These are phyloP conservation scores for Hydrolagus colliei DNA, from an alignment of 2,797 vertebrate genomes.

Conservation along the genomic window DNA sequence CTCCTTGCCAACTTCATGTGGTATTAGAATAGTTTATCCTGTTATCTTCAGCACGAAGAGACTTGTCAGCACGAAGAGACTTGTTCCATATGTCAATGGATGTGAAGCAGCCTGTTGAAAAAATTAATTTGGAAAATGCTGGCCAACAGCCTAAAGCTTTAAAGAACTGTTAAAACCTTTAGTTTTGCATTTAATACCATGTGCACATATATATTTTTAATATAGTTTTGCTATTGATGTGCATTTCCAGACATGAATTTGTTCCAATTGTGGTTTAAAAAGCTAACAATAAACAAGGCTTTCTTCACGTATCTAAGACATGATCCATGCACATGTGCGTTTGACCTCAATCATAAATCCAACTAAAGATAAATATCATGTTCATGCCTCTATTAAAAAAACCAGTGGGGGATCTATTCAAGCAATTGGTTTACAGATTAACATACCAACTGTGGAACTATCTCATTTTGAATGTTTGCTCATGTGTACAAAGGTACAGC, in stretches of 20 bases:
- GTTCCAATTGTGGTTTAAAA: conserved; percentile 7
- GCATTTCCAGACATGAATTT: neutral
- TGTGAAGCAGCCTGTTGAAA: conserved; percentile 21
- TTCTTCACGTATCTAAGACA: neutral
- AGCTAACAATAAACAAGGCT: neutral
- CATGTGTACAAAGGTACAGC: neutral
- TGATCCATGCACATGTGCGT: neutral
- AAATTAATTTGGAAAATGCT: conserved; percentile 25
- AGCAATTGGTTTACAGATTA: neutral
- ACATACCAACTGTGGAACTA: neutral
- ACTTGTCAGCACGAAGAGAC: conserved; percentile 12
- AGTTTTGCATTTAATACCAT: neutral
- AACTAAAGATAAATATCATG: neutral
- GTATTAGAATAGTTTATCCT: neutral
- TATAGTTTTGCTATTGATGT: neutral
- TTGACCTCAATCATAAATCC: neutral
- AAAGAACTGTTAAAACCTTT: neutral
- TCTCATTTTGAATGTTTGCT: neutral
- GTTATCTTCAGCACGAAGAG: neutral
- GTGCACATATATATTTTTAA: no score
- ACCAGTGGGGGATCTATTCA: neutral
- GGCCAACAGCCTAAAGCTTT: conserved; percentile 20
- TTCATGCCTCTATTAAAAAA: neutral
- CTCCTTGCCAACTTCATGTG: conserved; percentile 9
- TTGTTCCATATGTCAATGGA: conserved; percentile 29